Conservation (phyloP, 2,888 invertebrate species). For the Punctoribates punctum region DNA sequence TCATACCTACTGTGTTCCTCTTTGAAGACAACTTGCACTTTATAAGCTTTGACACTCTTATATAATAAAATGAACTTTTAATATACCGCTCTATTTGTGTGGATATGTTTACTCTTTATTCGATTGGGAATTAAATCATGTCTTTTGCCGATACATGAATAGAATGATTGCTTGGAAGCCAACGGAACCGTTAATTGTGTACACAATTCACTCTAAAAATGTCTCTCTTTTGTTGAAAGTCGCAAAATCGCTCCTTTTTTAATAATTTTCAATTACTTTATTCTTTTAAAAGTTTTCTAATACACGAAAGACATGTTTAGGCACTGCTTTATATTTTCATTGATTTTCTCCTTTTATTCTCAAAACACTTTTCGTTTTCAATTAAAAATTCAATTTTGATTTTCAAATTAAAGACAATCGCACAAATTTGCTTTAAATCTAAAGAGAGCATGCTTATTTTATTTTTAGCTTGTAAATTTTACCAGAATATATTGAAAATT, state of each 20-base stretch:
- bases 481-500: no score
- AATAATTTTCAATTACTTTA: conserved; percentile 34
- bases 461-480: no score
- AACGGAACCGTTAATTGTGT: conserved; percentile 32
- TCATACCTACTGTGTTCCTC: not conserved
- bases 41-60: conserved; percentile 10
- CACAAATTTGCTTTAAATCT: not conserved
- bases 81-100: conserved; percentile 7
- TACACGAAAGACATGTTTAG: not conserved
- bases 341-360: not conserved
- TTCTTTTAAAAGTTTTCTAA: conserved; percentile 6
- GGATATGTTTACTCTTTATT: not conserved
- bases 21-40: conserved; percentile 11
- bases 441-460: not conserved
- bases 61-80: conserved; percentile 26
- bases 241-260: conserved; percentile 26
- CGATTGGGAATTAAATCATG: not conserved
- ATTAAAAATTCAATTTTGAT: not conserved
- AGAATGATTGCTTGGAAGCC: conserved; percentile 30
- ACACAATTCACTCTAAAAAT: not conserved
- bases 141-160: not conserved
- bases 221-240: not conserved
- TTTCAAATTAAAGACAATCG: not conserved
- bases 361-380: not conserved
- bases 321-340: not conserved